Conservation (phyloP, 2,797 vertebrate genomes). For the Platyrinchus mystaceus region DNA sequence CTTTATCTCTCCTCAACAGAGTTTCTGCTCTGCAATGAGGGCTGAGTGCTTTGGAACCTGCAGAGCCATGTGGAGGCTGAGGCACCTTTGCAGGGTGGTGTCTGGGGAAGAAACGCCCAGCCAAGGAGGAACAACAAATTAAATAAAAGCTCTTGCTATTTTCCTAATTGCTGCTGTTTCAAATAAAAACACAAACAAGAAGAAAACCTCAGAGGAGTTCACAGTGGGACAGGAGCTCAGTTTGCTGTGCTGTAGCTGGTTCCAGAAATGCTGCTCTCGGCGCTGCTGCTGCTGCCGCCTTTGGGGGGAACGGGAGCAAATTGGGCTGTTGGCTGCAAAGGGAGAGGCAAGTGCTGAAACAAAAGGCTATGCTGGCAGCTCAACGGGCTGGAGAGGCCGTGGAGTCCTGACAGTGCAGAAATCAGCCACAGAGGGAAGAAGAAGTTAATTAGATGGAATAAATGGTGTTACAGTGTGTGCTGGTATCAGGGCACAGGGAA, state of each 20-base stretch:
- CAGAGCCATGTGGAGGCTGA: background rate
- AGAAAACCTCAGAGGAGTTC: background rate
- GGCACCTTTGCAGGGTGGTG: background rate
- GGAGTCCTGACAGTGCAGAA: background rate
- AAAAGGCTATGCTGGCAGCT: background rate
- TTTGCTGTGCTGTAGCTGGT: background rate
- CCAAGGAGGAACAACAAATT: conserved; percentile 2
- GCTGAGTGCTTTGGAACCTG: background rate
- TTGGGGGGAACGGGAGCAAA: background rate
- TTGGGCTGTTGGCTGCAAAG: background rate
- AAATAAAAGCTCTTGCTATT: background rate
- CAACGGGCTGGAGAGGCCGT: accelerated
- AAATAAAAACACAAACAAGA: background rate
- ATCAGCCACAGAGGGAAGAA: background rate
- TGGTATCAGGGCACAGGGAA: accelerated
- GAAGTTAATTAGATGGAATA: background rate
- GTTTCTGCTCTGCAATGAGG: background rate
- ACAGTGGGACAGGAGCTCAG: background rate
- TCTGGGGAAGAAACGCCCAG: background rate
- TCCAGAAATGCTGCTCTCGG: accelerated
- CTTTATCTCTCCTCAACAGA: background rate
- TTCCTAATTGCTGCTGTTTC: background rate
- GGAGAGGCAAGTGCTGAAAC: background rate
- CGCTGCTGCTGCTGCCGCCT: background rate
- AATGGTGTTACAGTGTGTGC: accelerated